Conservation (phyloP, 2,888 invertebrate species). For the Hirtodrosophila cameraria region DNA sequence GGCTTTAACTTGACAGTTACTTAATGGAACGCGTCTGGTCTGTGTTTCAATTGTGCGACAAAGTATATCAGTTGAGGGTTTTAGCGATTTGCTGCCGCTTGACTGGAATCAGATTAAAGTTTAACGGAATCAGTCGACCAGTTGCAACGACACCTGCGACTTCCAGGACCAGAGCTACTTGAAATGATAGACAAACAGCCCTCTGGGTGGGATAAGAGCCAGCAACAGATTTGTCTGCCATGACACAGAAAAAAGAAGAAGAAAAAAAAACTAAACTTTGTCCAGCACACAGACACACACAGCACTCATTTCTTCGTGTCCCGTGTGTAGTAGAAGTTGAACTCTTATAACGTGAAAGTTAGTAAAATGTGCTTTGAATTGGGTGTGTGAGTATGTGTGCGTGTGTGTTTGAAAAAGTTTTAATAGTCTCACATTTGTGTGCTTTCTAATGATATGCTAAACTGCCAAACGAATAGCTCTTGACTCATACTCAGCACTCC, state of each 20-base stretch:
- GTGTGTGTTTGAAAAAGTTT: slow-evolving; percentile 54
- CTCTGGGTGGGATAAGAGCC: not conserved
- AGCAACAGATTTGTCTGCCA: no score
- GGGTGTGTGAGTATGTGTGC: not conserved
- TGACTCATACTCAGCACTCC: slow-evolving; percentile 10
- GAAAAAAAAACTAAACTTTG: slow-evolving; percentile 25
- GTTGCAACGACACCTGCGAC: slow-evolving; percentile 37
- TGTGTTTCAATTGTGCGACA: slow-evolving; percentile 41
- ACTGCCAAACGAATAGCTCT: slow-evolving; percentile 60
- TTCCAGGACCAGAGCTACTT: not conserved
- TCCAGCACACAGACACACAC: slow-evolving; percentile 14
- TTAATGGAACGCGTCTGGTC: slow-evolving; percentile 41
- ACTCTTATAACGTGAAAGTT: slow-evolving; percentile 51
- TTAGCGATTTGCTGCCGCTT: slow-evolving; percentile 30
- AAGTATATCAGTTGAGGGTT: slow-evolving; percentile 45
- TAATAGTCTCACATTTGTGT: slow-evolving; percentile 75
- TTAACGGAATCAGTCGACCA: slow-evolving; percentile 35
- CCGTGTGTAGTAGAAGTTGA: slow-evolving; percentile 23
- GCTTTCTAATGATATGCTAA: slow-evolving; percentile 72
- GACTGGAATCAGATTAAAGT: slow-evolving; percentile 66
- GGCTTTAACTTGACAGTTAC: slow-evolving; percentile 57
- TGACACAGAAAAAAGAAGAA: not conserved
- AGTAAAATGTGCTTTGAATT: slow-evolving; percentile 39
- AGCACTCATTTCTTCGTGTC: slow-evolving; percentile 17
- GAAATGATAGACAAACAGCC: slow-evolving; percentile 1